phyloP scores from a whole-genome alignment of 1,140 invertebrate species.

The Pollicipes pollicipes region DNA sequence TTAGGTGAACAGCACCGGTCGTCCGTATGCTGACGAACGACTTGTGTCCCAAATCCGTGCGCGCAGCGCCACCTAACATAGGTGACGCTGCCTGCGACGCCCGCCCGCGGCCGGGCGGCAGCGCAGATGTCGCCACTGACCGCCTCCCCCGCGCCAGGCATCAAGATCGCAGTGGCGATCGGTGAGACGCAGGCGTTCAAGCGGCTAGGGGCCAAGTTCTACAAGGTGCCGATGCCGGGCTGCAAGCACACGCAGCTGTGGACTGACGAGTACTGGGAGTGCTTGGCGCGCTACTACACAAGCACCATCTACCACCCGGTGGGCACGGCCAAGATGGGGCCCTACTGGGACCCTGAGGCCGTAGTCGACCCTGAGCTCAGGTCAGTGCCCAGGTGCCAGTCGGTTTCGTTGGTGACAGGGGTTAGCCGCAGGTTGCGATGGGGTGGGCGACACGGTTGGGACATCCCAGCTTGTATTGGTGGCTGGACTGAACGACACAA shows the following conservation, averaged over 20 bases:
- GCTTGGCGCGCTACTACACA: conserved; percentile 28
- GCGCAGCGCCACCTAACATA: no score
- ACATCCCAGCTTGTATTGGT: background rate
- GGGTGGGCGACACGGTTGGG: no score
- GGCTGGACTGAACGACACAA: background rate
- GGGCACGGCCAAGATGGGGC: conserved; percentile 38
- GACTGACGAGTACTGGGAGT: conserved; percentile 71
- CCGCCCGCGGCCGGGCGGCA: no score
- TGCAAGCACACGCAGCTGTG: conserved; percentile 44
- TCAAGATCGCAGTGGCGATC: conserved; percentile 57
- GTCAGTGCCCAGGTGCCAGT: conserved; percentile 22
- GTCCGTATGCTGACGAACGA: no score
- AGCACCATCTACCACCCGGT: conserved; percentile 27
- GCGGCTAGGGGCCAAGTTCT: conserved; percentile 53
- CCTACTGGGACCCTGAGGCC: conserved; percentile 40
- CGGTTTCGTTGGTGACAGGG: no score
- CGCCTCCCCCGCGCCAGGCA: conserved; percentile 42
- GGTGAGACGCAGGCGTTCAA: conserved; percentile 60
- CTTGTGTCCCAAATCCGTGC: no score
- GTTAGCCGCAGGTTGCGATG: no score
- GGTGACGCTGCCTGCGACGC: no score
- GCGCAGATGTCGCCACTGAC: background rate
- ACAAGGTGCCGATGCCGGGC: conserved; percentile 57
- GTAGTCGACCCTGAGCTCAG: conserved; percentile 53
- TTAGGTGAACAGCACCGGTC: no score